A percentile compares a stretch with the other conserved stretches of the same genome.
phyloP scores from a whole-genome alignment of 2,797 vertebrate species.

The Phrynocephalus vlangalii region DNA sequence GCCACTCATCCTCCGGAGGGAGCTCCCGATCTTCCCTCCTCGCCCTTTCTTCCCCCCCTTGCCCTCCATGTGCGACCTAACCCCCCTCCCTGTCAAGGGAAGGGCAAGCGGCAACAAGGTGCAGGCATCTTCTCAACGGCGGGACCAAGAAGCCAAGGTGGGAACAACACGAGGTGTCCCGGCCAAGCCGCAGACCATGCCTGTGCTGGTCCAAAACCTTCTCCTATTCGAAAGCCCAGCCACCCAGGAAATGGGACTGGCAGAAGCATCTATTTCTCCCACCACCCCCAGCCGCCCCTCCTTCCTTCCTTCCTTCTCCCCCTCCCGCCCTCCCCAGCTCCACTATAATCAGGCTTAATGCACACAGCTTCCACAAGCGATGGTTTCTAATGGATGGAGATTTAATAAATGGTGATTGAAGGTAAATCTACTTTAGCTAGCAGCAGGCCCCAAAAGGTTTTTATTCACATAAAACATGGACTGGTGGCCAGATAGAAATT shows the following conservation, averaged over 20 bases:
- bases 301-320: constrained; percentile 81
- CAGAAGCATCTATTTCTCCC: constrained; percentile 66
- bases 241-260: constrained; percentile 67
- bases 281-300: neutral
- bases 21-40: constrained; percentile 68
- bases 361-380: constrained; percentile 85
- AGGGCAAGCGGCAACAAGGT: constrained; percentile 36
- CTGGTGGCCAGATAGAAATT: constrained; percentile 76
- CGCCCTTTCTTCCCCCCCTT: constrained; percentile 73
- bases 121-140: neutral
- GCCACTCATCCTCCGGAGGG: constrained; percentile 78
- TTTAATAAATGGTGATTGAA: constrained; percentile 99
- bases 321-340: constrained; percentile 81
- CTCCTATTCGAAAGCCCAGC: constrained; percentile 43
- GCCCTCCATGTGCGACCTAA: constrained; percentile 74
- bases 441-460: constrained; percentile 80
- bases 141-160: constrained; percentile 41
- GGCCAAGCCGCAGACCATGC: constrained; percentile 26
- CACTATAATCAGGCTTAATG: constrained; percentile 97
- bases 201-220: constrained; percentile 4
- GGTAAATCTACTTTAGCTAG: constrained; percentile 95
- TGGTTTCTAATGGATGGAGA: constrained; percentile 93
- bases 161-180: constrained; percentile 14
- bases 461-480: constrained; percentile 73
- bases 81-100: constrained; percentile 46